Percentiles rank a stretch among this genome's conserved stretches.
These are phyloP conservation scores for Todiramphus saurophagus DNA, from an alignment of 2,113 vertebrate species.

Conservation along the genomic window DNA sequence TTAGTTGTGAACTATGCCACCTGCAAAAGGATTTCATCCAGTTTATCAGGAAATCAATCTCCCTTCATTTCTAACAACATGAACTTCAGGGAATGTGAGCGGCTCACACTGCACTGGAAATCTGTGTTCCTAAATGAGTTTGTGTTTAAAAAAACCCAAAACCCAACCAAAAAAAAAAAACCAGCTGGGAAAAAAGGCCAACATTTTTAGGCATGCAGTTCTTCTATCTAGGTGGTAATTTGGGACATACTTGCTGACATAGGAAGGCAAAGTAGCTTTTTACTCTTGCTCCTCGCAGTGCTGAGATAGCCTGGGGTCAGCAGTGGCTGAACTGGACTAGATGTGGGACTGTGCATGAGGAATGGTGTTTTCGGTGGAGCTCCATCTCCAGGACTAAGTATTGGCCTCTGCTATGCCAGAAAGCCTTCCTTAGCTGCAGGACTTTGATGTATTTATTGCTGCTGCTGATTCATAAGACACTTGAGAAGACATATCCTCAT, in stretches of 20 bases:
- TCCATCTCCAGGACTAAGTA: background rate
- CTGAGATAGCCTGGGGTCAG: background rate
- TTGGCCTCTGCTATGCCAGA: background rate
- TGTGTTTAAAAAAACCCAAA: background rate
- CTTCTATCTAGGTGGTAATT: background rate
- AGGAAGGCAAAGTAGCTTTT: background rate
- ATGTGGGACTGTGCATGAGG: background rate
- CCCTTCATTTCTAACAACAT: background rate
- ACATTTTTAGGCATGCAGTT: background rate
- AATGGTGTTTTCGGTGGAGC: background rate
- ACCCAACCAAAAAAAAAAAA: background rate
- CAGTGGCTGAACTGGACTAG: background rate
- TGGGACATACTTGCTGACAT: background rate
- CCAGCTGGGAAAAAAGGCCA: fast-evolving
- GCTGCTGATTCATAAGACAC: background rate
- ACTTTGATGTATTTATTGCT: background rate
- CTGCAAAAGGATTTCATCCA: background rate
- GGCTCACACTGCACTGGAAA: background rate
- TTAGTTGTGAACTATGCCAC: constrained; percentile 19
- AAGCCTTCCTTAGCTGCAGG: background rate
- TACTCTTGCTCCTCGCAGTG: background rate
- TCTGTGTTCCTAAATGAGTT: background rate
- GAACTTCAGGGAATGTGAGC: background rate
- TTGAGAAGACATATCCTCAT: constrained; percentile 5
- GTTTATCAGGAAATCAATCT: background rate